Conservation (phyloP, 2,888 invertebrate species). For the Sarcophaga variegata region DNA sequence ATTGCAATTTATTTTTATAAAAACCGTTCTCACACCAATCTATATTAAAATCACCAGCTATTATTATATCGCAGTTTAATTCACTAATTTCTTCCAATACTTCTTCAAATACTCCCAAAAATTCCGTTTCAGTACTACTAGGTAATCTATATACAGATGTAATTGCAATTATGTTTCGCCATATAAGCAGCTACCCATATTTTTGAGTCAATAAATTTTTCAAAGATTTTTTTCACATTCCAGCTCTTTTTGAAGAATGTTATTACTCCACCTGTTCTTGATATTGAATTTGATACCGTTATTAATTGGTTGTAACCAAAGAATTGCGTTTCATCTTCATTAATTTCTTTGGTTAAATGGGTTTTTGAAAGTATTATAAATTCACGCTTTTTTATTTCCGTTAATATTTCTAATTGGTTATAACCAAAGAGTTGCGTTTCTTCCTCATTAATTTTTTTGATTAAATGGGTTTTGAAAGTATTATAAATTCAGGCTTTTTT, state of each 20-base stretch:
- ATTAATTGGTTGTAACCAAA: not conserved
- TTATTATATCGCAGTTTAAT: no score
- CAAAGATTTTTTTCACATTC: not conserved
- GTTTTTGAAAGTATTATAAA: conserved; percentile 2
- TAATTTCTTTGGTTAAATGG: not conserved
- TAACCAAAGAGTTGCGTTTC: not conserved
- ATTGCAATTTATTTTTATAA: not conserved
- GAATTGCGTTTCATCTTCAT: not conserved
- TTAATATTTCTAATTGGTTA: not conserved
- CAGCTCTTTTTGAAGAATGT: not conserved
- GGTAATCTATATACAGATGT: conserved; percentile 1
- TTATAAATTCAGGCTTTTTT: conserved; percentile 4
- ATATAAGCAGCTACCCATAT: no score
- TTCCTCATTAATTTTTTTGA: not conserved
- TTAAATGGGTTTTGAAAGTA: conserved; percentile 3
- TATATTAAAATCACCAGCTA: no score
- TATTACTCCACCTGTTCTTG: no score
- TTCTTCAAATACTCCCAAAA: no score
- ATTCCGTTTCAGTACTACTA: not conserved
- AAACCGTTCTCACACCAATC: no score
- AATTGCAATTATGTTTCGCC: not conserved
- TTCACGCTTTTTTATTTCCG: not conserved
- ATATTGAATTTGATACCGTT: not conserved
- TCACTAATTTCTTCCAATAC: no score
- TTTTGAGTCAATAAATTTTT: not conserved